These are phyloP conservation scores for Steinernema scapterisci DNA, from an alignment of 2,888 invertebrate species.

Conservation along the genomic window DNA sequence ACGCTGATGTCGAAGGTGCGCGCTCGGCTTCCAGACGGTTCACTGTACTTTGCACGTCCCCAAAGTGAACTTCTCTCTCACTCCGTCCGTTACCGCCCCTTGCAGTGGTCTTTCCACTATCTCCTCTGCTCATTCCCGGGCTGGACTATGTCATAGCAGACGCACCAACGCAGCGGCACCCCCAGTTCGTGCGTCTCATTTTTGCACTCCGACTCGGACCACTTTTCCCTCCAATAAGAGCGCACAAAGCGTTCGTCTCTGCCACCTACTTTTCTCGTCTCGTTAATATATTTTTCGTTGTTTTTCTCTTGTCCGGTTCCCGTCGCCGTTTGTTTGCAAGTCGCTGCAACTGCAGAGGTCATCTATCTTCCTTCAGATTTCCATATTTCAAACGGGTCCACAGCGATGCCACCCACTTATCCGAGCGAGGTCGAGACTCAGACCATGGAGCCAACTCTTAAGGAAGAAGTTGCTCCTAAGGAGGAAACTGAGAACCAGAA, in stretches of 20 bases:
- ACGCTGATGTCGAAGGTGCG: background rate
- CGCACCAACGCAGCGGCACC: constrained; percentile 14
- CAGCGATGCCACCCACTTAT: constrained; percentile 16
- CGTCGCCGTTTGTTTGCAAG: no score
- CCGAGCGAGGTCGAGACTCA: constrained; percentile 20
- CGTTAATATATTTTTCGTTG: background rate
- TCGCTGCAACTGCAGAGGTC: no score
- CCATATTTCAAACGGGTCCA: constrained; percentile 7
- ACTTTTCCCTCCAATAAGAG: background rate
- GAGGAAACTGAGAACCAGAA: background rate
- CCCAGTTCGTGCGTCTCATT: background rate
- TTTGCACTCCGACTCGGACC: background rate
- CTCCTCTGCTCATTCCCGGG: background rate
- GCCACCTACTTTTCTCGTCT: background rate
- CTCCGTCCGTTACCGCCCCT: constrained; percentile 24
- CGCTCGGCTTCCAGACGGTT: constrained; percentile 1
- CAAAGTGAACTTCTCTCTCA: constrained; percentile 5
- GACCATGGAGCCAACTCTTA: constrained; percentile 9
- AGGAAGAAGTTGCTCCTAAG: background rate
- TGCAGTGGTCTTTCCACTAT: constrained; percentile 8
- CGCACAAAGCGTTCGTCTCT: background rate
- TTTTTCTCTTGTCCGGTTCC: background rate
- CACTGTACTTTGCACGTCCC: constrained; percentile 31
- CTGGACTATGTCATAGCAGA: constrained; percentile 10
- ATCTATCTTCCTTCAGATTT: background rate